Evolutionary conservation across 2,888 invertebrate species (phyloP).

Genomic region (Empis stercorea): DNA sequence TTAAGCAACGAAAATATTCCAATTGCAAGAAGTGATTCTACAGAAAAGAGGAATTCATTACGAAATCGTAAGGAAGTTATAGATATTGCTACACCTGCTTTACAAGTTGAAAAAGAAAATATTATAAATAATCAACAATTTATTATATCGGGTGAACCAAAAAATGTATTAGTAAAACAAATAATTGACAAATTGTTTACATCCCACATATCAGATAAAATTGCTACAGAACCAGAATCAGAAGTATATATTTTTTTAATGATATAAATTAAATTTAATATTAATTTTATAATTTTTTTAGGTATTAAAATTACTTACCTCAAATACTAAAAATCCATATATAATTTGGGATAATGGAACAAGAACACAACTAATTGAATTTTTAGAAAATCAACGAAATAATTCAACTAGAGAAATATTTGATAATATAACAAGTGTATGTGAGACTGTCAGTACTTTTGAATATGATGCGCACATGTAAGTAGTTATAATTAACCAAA

Average conservation of each 20-base stretch:
- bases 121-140: conserved; percentile 22
- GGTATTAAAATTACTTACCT: conserved; percentile 86
- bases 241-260: conserved; percentile 48
- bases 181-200: conserved; percentile 64
- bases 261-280: background rate
- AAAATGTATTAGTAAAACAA: conserved; percentile 48
- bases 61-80: conserved; percentile 5
- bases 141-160: conserved; percentile 27
- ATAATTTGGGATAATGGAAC: conserved; percentile 98
- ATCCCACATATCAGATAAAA: conserved; percentile 67
- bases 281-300: conserved; percentile 21
- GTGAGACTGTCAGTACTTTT: conserved; percentile 27
- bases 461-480: conserved; percentile 35
- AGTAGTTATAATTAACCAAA: conserved; percentile 7
- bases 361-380: conserved; percentile 81
- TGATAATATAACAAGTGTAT: conserved; percentile 31
- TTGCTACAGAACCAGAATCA: conserved; percentile 58
- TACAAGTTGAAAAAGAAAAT: conserved; percentile 20
- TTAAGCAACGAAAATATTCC: conserved; percentile 13
- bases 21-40: conserved; percentile 24
- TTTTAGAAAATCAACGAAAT: conserved; percentile 57
- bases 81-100: conserved; percentile 22
- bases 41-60: conserved; percentile 20
- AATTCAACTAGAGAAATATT: conserved; percentile 29
- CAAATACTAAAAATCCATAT: conserved; percentile 92